Percentiles rank a stretch among this genome's conserved stretches.
These are phyloP conservation scores for Neocrepidodera transversa DNA, from an alignment of 2,888 invertebrate genomes.

Conservation along the genomic window DNA sequence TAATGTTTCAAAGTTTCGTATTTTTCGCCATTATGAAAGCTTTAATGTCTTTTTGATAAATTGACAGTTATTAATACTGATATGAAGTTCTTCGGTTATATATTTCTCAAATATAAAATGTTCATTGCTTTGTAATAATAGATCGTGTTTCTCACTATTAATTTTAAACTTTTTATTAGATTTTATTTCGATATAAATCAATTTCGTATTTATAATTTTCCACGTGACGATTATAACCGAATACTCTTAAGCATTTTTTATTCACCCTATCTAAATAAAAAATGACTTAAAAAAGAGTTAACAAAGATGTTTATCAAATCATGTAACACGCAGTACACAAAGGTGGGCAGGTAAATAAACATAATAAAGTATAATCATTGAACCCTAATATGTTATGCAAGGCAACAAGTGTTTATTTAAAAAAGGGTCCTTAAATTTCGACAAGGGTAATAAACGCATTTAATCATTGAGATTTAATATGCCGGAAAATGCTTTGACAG, in stretches of 20 bases:
- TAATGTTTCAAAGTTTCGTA: slow-evolving; percentile 58
- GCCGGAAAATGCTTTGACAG: too few species aligned
- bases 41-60: slow-evolving; percentile 57
- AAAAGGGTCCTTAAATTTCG: slow-evolving; percentile 12
- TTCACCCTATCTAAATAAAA: not conserved
- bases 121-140: slow-evolving; percentile 18
- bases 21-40: slow-evolving; percentile 51
- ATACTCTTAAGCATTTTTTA: not conserved
- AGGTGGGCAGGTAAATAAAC: slow-evolving; percentile 1
- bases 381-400: slow-evolving; percentile 26
- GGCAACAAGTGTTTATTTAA: slow-evolving; percentile 27
- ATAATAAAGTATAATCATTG: slow-evolving; percentile 10
- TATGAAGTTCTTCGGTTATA: slow-evolving; percentile 42
- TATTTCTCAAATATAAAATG: slow-evolving; percentile 14
- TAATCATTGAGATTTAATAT: too few species aligned
- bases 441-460: slow-evolving; percentile 3
- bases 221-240: too few species aligned
- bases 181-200: slow-evolving; percentile 6
- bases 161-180: slow-evolving; percentile 10
- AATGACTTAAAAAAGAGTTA: too few species aligned
- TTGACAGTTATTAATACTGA: slow-evolving; percentile 57
- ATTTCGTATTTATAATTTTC: too few species aligned
- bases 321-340: not conserved
- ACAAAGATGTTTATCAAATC: not conserved
- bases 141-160: slow-evolving; percentile 8